Evolutionary conservation across 2,113 vertebrate genomes (phyloP), one percentile per base, ranked within the genome.

Genomic region (Calcarius ornatus): DNA sequence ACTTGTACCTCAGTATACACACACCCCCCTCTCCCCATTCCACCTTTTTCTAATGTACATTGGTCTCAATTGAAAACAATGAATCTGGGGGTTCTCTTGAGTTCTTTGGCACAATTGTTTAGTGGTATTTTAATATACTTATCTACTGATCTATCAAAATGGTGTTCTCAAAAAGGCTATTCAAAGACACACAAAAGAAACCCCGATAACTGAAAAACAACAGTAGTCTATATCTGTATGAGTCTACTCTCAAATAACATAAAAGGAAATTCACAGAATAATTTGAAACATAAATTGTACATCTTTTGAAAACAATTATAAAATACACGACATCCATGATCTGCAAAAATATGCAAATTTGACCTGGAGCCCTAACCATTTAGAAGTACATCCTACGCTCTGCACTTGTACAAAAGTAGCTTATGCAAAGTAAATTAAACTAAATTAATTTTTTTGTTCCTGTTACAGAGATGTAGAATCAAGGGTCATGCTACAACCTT

Each of bases 301-400:
- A 42, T 54, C 38, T 82, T 90, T 88, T 66, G 69, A 69, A 92
- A 94, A 31, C 35, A 73, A 73, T 93, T 94, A 83, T 25, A 83
- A 73, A 87, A 77, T 17, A 70, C 12, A 59, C 8, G 12, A 77
- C 5, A 3, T 73, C 38, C 42, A 48, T 24, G 54, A 64, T 35
- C 54, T 77, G 24, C 40, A 89, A 79, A 77, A 84, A 70, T 31
- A 5, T 72, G 54, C 42, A 73, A 83, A 91, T 86, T 80, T 83
- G 50, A 85, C 81, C 72, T 56, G 45, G 9, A 89, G 37, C 30
- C 51, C 79, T 86, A 43, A 86, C 12, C 24, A 56, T 56, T 93
- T 51, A 75, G 33, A 90, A 91, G 35, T 8, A 63, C 42, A 70
- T 77, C 57, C 87, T 88, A 88, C 2, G 0, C 47, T 40, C 50